Evolutionary conservation across 2,888 invertebrate genomes (phyloP).

Genomic region (Heteromurus nitidus): DNA sequence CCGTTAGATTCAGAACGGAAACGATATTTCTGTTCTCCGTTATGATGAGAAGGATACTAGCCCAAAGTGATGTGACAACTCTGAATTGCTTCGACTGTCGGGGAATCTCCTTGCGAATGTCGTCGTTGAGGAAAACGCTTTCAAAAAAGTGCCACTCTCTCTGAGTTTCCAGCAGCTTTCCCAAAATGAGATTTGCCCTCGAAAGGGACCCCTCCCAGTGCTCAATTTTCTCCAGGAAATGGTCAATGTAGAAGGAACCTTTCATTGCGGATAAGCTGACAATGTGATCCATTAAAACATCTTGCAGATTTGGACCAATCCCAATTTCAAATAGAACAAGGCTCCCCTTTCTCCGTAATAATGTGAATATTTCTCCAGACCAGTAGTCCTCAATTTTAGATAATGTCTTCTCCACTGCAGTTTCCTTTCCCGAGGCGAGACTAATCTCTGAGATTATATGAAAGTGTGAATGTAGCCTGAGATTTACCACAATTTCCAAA

Average conservation of each 20-base stretch:
- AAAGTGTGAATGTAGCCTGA: constrained; percentile 88
- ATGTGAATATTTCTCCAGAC: neutral
- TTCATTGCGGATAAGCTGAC: constrained; percentile 91
- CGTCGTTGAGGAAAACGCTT: constrained; percentile 6
- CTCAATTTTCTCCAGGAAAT: constrained; percentile 88
- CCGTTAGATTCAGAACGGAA: neutral
- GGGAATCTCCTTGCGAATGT: constrained; percentile 23
- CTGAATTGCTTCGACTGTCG: neutral
- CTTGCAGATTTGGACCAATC: neutral
- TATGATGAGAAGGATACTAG: constrained; percentile 23
- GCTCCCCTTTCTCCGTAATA: neutral
- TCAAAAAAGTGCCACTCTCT: constrained; percentile 80
- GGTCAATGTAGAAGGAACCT: constrained; percentile 88
- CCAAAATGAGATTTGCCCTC: constrained; percentile 87
- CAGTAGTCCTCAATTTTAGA: constrained; percentile 79
- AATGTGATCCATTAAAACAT: constrained; percentile 86
- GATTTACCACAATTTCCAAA: constrained; percentile 85
- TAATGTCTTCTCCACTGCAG: constrained; percentile 88
- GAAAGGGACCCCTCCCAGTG: constrained; percentile 91
- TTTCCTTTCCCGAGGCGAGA: constrained; percentile 90
- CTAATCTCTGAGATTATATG: constrained; percentile 91
- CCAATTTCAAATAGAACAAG: neutral
- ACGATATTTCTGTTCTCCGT: constrained; percentile 16
- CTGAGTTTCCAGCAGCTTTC: constrained; percentile 87
- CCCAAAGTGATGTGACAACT: constrained; percentile 17